Evolutionary conservation across 2,797 vertebrate species (phyloP).

Genomic region (Acanthurus tractus): DNA sequence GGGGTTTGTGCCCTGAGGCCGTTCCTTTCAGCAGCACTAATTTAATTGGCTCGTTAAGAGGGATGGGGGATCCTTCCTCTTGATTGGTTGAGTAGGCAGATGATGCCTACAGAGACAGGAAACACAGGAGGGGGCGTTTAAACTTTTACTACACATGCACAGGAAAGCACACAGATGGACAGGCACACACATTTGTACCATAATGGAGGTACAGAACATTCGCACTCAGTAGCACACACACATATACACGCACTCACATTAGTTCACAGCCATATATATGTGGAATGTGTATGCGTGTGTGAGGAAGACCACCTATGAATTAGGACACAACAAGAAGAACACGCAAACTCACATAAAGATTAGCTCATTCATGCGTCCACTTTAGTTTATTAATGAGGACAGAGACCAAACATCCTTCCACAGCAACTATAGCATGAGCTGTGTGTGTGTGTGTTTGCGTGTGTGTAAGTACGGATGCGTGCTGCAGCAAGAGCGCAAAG

Average conservation of each 20-base stretch:
- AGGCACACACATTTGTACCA: background rate
- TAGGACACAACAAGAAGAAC: slow-evolving; percentile 1
- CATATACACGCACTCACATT: background rate
- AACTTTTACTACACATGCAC: slow-evolving; percentile 36
- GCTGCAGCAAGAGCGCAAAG: background rate
- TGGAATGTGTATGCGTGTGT: background rate
- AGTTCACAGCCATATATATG: slow-evolving; percentile 2
- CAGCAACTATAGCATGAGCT: slow-evolving; percentile 5
- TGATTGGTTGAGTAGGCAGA: slow-evolving; percentile 76
- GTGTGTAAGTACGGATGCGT: slow-evolving; percentile 6
- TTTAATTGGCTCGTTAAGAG: slow-evolving; percentile 78
- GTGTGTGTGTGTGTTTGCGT: slow-evolving; percentile 14
- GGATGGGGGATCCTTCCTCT: slow-evolving; percentile 67
- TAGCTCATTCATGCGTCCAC: slow-evolving; percentile 54
- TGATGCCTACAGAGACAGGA: slow-evolving; percentile 59
- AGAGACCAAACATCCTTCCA: slow-evolving; percentile 41
- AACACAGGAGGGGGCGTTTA: slow-evolving; percentile 52
- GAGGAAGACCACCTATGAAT: background rate
- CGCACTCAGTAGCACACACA: background rate
- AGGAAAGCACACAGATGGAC: background rate
- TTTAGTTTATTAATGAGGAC: slow-evolving; percentile 74
- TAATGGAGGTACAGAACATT: background rate
- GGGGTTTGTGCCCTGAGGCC: slow-evolving; percentile 48
- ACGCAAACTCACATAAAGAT: slow-evolving; percentile 17
- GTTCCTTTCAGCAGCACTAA: slow-evolving; percentile 69